Evolutionary conservation across 2,888 invertebrate genomes (phyloP).

Genomic region (Heliconius cydno): DNA sequence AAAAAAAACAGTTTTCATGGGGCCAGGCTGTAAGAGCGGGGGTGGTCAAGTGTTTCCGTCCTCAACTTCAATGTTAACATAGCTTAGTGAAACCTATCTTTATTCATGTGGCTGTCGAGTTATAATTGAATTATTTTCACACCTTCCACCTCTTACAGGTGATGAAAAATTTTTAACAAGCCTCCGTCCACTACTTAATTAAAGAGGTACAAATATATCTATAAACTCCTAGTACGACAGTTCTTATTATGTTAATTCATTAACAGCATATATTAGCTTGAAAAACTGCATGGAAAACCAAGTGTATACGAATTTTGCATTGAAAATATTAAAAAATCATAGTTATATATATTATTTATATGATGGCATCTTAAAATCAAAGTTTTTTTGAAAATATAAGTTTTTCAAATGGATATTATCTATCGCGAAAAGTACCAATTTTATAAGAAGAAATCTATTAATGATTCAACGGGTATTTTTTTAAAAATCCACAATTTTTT

Average conservation of each 20-base stretch:
- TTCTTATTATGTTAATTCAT: conserved; percentile 1
- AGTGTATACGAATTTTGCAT: neutral
- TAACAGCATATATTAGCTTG: neutral
- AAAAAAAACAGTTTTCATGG: conserved; percentile 45
- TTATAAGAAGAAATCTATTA: no score
- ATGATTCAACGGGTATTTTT: no score
- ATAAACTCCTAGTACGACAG: neutral
- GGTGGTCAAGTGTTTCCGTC: conserved; percentile 46
- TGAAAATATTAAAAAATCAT: no score
- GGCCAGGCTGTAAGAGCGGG: conserved; percentile 39
- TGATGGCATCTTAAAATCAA: no score
- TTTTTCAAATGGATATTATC: no score
- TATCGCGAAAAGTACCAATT: no score
- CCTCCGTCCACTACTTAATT: conserved; percentile 20
- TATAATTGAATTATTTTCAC: conserved; percentile 48
- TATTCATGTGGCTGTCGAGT: conserved; percentile 46
- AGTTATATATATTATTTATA: no score
- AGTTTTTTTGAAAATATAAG: no score
- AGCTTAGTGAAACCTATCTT: conserved; percentile 48
- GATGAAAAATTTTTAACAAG: conserved; percentile 18
- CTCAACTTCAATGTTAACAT: conserved; percentile 46
- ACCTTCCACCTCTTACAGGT: conserved; percentile 34
- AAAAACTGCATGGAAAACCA: neutral
- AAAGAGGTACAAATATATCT: neutral
- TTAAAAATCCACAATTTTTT: no score